A percentile compares a stretch with the other conserved stretches of the same genome.
phyloP scores from a whole-genome alignment of 2,113 vertebrate species.

The Ginglymostoma cirratum region DNA sequence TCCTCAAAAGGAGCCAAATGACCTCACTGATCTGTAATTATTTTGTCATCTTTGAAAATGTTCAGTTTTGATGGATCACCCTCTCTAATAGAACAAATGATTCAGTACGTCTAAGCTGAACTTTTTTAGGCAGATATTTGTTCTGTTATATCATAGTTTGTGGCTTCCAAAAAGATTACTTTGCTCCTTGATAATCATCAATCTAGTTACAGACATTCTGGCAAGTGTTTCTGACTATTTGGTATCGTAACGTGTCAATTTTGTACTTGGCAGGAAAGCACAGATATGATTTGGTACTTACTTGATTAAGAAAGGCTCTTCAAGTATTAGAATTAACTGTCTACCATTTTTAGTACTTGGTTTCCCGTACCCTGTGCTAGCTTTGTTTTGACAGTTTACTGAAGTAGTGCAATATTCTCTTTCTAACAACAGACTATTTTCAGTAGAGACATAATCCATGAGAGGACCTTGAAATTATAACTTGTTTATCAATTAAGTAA shows the following conservation, averaged over 20 bases:
- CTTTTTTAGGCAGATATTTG: neutral
- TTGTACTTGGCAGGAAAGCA: neutral
- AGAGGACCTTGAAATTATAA: neutral
- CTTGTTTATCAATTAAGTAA: neutral
- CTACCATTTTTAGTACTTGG: neutral
- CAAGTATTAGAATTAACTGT: neutral
- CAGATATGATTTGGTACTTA: neutral
- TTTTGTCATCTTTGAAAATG: neutral
- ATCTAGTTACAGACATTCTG: neutral
- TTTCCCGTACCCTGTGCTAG: neutral
- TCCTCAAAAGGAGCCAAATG: neutral
- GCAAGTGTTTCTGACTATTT: neutral
- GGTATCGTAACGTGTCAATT: neutral
- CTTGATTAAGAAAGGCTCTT: neutral
- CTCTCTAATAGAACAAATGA: neutral
- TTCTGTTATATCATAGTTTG: neutral
- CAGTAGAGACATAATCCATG: neutral
- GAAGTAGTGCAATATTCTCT: neutral
- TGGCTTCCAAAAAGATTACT: neutral
- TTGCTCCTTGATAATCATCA: conserved; percentile 2
- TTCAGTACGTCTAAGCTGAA: neutral
- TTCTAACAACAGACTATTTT: neutral
- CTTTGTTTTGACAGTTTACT: neutral
- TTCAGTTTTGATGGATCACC: neutral
- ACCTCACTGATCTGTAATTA: neutral